phyloP scores from a whole-genome alignment of 2,113 vertebrate genomes.

The Oplegnathus fasciatus region DNA sequence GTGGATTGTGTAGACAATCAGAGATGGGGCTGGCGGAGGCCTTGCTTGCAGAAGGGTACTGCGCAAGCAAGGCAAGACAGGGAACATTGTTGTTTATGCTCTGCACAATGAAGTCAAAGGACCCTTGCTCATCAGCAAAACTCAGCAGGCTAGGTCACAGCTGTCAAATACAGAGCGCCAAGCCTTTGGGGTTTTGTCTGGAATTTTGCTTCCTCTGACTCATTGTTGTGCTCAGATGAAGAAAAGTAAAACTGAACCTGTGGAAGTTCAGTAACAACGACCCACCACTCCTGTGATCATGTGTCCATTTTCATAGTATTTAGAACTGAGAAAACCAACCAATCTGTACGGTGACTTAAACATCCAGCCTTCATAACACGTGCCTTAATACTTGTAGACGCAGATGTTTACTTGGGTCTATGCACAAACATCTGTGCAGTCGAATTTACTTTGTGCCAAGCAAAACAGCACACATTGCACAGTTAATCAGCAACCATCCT shows the following conservation, averaged over 20 bases:
- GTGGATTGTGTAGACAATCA: constrained; percentile 29
- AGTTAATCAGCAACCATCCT: constrained; percentile 2
- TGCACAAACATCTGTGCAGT: not conserved
- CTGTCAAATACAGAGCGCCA: constrained; percentile 44
- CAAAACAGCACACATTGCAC: not conserved
- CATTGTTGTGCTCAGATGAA: constrained; percentile 29
- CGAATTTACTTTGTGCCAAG: not conserved
- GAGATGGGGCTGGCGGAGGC: constrained; percentile 28
- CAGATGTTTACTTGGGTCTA: not conserved
- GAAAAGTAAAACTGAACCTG: constrained; percentile 6
- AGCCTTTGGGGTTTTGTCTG: constrained; percentile 21
- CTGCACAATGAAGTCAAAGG: constrained; percentile 48
- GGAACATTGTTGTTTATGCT: constrained; percentile 60
- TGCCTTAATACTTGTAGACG: not conserved
- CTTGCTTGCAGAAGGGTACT: constrained; percentile 26
- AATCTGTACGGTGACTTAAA: not conserved
- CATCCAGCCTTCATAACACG: not conserved
- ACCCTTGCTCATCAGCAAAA: constrained; percentile 48
- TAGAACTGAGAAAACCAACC: not conserved
- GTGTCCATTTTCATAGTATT: not conserved
- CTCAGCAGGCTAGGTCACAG: constrained; percentile 60
- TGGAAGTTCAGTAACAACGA: not conserved
- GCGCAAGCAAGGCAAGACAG: constrained; percentile 8
- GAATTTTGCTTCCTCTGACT: constrained; percentile 28
- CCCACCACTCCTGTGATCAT: not conserved